Evolutionary conservation across 2,113 vertebrate genomes (phyloP).

Genomic region (Salvelinus namaycush): DNA sequence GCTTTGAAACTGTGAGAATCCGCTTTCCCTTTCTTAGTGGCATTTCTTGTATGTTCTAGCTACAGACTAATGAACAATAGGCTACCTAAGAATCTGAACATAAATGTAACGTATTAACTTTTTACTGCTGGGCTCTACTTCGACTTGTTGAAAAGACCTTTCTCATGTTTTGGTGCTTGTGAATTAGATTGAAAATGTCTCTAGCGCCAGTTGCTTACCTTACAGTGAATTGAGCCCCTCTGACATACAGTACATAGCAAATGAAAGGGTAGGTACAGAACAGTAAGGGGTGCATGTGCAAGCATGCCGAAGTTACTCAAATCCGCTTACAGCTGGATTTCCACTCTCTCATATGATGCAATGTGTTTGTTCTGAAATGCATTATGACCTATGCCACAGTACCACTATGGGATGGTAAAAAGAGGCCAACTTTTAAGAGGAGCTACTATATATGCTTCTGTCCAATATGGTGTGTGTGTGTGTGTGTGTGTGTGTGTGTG

Average conservation of each 20-base stretch:
- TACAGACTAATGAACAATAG: too few relatives aligned
- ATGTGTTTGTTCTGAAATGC: constrained; percentile 49
- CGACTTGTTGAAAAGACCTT: neutral
- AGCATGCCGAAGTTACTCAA: constrained; percentile 55
- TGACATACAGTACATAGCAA: constrained; percentile 24
- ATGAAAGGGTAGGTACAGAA: constrained; percentile 36
- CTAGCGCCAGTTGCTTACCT: constrained; percentile 53
- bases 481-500: neutral
- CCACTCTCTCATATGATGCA: constrained; percentile 41
- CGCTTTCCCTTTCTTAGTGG: constrained; percentile 11
- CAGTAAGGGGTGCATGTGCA: constrained; percentile 42
- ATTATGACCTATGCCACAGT: constrained; percentile 41
- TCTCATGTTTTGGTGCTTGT: constrained; percentile 41
- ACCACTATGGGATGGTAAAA: constrained; percentile 24
- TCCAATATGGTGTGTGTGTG: constrained; percentile 4
- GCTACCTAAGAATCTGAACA: neutral
- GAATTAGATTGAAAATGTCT: constrained; percentile 53
- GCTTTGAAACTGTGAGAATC: constrained; percentile 28
- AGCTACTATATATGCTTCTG: constrained; percentile 38
- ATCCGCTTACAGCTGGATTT: constrained; percentile 42
- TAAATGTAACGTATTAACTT: neutral
- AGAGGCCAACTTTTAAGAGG: constrained; percentile 35
- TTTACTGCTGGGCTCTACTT: neutral
- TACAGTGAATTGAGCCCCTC: constrained; percentile 51
- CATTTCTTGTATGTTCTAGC: constrained; percentile 22